Percentiles rank a stretch among this genome's conserved stretches.
Conservation (phyloP, 2,888 invertebrate genomes). For the Agonopterix alstromeriana region DNA sequence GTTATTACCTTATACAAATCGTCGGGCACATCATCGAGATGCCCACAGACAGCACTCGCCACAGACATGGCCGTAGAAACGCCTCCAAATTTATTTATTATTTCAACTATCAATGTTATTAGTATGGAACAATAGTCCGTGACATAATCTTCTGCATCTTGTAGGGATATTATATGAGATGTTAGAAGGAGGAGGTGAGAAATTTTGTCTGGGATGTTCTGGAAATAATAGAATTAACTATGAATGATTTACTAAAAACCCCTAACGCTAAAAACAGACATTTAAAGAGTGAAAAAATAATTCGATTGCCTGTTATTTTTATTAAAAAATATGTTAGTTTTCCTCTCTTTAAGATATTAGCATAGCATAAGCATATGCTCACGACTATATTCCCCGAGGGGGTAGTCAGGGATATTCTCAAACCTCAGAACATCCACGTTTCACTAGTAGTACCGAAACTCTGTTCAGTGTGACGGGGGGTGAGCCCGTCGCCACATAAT, state of each 20-base stretch:
- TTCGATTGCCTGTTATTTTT: too few relatives aligned
- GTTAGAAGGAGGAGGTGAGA: conserved; percentile 10
- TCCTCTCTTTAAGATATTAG: too few relatives aligned
- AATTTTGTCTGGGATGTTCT: conserved; percentile 14
- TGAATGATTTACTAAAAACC: background rate
- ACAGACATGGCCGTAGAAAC: background rate
- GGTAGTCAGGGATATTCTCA: too few relatives aligned
- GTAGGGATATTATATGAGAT: conserved; percentile 11
- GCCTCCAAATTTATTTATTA: background rate
- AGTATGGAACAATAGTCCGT: background rate
- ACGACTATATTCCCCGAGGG: too few relatives aligned
- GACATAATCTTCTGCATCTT: conserved; percentile 8
- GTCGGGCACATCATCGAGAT: background rate
- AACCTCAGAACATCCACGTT: too few relatives aligned
- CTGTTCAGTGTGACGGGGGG: too few relatives aligned
- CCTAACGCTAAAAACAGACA: too few relatives aligned
- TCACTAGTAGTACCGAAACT: too few relatives aligned
- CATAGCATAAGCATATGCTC: too few relatives aligned
- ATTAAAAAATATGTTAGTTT: too few relatives aligned
- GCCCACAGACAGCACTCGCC: background rate
- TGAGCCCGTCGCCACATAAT: too few relatives aligned
- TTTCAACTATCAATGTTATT: background rate
- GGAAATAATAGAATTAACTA: background rate
- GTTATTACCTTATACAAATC: background rate
- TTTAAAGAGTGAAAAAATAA: too few relatives aligned